Evolutionary conservation across 2,888 invertebrate genomes (phyloP), one percentile per base, ranked within the genome.

Genomic region (Orgyia antiqua): DNA sequence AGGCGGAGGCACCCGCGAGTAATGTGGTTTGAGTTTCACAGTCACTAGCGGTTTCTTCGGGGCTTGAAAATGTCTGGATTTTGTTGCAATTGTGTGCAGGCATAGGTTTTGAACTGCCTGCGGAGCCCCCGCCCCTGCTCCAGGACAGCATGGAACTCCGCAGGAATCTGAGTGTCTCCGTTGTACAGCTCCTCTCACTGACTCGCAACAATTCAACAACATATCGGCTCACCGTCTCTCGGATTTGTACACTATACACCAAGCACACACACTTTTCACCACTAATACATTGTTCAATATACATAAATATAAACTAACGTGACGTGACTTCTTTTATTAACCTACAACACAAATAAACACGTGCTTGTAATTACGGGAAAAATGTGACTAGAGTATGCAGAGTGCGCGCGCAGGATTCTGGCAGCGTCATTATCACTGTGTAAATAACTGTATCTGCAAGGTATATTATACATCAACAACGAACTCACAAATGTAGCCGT

Each of bases 161-260:
- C 64, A 86, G 70, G 66, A 73, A 71, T 68, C 82, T 79, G 70
- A 86, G 75, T 64, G 83, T 75, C 83, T 84, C 84, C 86, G 86
- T 86, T 72, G 77, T 84, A 76, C 70, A 69, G 71, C 71, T 73
- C 75, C 77, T 71, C 75, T 72, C 68, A 56, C 64, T 68, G 53
- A 59, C 58, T 56, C 45, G 51, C 58, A 56, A 65, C 70, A 77
- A 86, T 75, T 64, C 78, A 82, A 76, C 79, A 76, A 78, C 86
- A 86, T 86, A 78, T 73, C 84, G 82, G 62, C 75, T 65, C 66
- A 58, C 71, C 69, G 66, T 65, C 58, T 56, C 45, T 52, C 58
- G 45, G 48, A 59, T 63, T 52, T 60, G 45, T 56, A 51, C 60
- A 42, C 51, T 54, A 62, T 58, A 64, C 65, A 57, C 56, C 47